Evolutionary conservation across 1,140 invertebrate species (phyloP), one percentile per base, ranked within the genome.

Genomic region (Anadara kagoshimensis): DNA sequence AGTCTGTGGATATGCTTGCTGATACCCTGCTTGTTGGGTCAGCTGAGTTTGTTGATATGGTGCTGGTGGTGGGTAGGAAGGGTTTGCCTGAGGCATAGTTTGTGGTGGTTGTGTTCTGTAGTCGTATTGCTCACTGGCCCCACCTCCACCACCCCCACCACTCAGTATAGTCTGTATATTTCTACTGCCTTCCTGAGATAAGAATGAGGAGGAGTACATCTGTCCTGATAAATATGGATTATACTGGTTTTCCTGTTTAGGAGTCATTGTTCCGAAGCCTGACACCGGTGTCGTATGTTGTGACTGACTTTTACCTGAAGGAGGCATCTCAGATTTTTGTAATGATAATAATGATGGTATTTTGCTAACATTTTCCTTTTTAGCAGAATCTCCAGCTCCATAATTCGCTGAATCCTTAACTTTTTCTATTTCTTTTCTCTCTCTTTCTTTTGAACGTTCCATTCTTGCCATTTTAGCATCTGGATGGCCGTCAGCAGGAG

Each of bases 161-260:
- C 76, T 75, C 45, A 86, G 78, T 45, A 87, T 71, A 2, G 80
- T 80, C 77, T 85, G 83, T 43, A 87, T 87, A 24, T 77, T 78
- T 70, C 86, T 85, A 43, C 78, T 78, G 7, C 86, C 86, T 67
- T 87, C 86, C 66, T 82, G 79, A 11, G 82, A 83, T 81, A 87
- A 81, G 76, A 87, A 87, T 14, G 86, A 87, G 16, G 83, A 83
- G 7, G 83, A 73, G 56, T 81, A 86, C 86, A 87, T 87, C 61
- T 79, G 72, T 16, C 79, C 72, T 3, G 83, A 78, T 26, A 87
- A 77, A 62, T 86, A 87, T 7, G 86, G 86, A 65, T 87, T 86
- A 59, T 75, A 81, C 14, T 36, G 29, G 29, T 36, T 36, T 36
- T 36, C 29, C 29, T 36, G 29, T 36, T 36, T 36, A 7, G 29